Conservation (phyloP, 2,888 invertebrate genomes). For the Eledone cirrhosa region DNA sequence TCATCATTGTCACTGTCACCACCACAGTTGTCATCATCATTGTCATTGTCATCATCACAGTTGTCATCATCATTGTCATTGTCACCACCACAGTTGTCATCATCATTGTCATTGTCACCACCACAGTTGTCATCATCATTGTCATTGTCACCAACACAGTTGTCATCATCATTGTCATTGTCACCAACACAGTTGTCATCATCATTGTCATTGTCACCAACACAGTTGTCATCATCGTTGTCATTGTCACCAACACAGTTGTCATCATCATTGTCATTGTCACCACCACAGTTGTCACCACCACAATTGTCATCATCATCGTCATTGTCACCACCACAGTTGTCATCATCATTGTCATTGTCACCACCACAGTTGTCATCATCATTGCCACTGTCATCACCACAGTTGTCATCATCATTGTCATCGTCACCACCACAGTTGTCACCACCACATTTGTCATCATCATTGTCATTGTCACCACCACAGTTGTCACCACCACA, state of each 20-base stretch:
- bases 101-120: background rate
- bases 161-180: no score
- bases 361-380: background rate
- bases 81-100: background rate
- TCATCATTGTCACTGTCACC: background rate
- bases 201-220: no score
- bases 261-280: background rate
- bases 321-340: constrained; percentile 6
- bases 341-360: background rate
- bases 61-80: background rate
- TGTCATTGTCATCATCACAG: background rate
- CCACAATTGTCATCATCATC: background rate
- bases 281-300: background rate
- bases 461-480: no score
- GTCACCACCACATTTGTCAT: no score
- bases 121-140: background rate
- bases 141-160: no score
- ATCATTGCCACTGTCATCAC: no score
- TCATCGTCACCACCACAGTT: no score
- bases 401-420: no score
- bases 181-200: no score
- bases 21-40: background rate
- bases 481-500: no score
- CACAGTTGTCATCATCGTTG: no score
- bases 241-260: no score